Base-by-base conservation (phyloP, 2,113 vertebrate genomes). In the Mormyrus iriodes region DNA sequence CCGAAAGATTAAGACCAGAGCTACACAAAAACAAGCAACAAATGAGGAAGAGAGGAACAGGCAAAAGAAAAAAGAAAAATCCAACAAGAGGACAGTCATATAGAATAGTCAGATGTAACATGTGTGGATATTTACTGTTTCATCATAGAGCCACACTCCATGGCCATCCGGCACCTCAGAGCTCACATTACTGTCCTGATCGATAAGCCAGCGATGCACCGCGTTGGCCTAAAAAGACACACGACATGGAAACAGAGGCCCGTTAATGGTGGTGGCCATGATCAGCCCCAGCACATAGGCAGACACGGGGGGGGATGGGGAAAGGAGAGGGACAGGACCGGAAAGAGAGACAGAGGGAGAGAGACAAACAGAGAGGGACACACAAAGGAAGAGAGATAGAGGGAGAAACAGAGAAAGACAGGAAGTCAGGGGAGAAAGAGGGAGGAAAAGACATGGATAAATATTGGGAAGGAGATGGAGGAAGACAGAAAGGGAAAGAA, bases 181-280 rank as follows among this genome's bases (percentile, higher is more conserved):
- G 95, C 95, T 96, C 95, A 96, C 95, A 96, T 95, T 96, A 96
- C 94, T 95, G 94, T 96, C 96, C 95, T 96, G 96, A 96, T 96
- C 95, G 96, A 95, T 96, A 95, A 96, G 95, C 96, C 96, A 96
- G 95, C 96, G 95, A 93, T 96, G 96, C 94, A 96, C 96, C 88
- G 95, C 95, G 91, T 96, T 95, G 93, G 95, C 96, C 96, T 96
- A 95, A 95, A 96, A 93, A 95, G 93, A 96, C 96, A 96, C 94
- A 96, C 94, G 94, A 96, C 95, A 96, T 95, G 95, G 95, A 96
- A 93, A 96, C 94, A 96, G 94, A 95, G 94, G 94, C 95, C 93
- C 90, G 94, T 96, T 96, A 96, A 95, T 91, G 92, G 91, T 92
- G 21, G 65, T 7, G 49, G 69, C 8, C 49, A 7, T 31, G 21